A percentile compares a stretch with the other conserved stretches of the same genome.
These are phyloP conservation scores for Aphaenogaster floridana DNA, from an alignment of 1,140 invertebrate species.

Conservation along the genomic window DNA sequence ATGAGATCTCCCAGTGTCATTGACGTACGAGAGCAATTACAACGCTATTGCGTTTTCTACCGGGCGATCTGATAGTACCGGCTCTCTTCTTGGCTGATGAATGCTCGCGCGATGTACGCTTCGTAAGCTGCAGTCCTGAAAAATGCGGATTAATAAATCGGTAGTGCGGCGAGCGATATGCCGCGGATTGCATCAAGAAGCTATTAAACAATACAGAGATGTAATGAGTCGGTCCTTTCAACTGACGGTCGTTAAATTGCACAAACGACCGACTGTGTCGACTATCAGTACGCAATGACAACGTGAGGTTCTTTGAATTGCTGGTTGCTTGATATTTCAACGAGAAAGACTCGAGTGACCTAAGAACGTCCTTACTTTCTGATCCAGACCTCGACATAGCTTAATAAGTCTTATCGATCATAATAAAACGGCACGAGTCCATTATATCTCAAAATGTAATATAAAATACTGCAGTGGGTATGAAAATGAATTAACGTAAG, in stretches of 20 bases:
- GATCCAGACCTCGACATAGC: neutral
- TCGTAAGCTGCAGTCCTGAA: slow-evolving; percentile 28
- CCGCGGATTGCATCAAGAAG: slow-evolving; percentile 48
- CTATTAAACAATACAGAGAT: slow-evolving; percentile 59
- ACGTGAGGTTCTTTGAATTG: neutral
- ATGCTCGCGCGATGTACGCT: slow-evolving; percentile 15
- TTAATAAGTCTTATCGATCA: neutral
- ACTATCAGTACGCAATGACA: slow-evolving; percentile 34
- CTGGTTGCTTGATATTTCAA: slow-evolving; percentile 18
- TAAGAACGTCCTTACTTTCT: neutral
- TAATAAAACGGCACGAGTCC: neutral
- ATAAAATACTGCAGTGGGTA: neutral
- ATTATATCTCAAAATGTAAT: neutral
- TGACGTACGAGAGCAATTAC: slow-evolving; percentile 71
- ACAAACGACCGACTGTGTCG: neutral
- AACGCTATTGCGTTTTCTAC: slow-evolving; percentile 65
- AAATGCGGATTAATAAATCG: slow-evolving; percentile 70
- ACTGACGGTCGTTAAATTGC: slow-evolving; percentile 41
- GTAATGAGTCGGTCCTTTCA: slow-evolving; percentile 39
- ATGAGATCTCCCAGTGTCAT: slow-evolving; percentile 62
- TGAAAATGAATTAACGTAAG: neutral
- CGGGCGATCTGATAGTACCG: slow-evolving; percentile 73
- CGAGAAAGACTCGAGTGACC: neutral
- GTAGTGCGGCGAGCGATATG: slow-evolving; percentile 30
- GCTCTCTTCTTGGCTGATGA: slow-evolving; percentile 46